Base-by-base conservation (phyloP, 92 coral and sea anemone genomes). In the Muricea muricata region DNA sequence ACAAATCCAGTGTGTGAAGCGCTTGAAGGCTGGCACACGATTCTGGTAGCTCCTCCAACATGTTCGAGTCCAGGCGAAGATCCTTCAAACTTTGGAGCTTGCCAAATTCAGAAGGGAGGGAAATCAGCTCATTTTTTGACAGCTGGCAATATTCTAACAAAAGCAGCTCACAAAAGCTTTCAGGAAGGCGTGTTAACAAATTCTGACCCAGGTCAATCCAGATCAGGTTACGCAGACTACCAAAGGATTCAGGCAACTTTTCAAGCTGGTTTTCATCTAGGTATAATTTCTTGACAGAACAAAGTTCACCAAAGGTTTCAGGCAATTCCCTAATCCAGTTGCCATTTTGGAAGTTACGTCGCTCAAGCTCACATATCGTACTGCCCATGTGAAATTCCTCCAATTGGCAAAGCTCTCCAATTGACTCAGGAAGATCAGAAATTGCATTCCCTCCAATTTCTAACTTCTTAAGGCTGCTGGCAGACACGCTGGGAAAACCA, bases 131-230 rank as follows among this genome's bases (percentile, higher is more conserved):
- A 47, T 97, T 97, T 80, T 97, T 94, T 2, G 99, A 94, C 77
- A 97, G 87, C 94, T 97, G 99, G 28, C 91, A 87, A 54, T 79
- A 97, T 96, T 97, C 94, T 41, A 97, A 89, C n/a, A 84, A 92
- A 25, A 35, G 61, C 0, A 97, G 92, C 20, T 65, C 65, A 58
- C 99, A 91, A 60, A 96, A 96, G 12, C 92, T 92, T n/a, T 87
- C 81, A 79, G 99, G 99, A n/a, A 96, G 85, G 1, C 58, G 14
- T 31, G 79, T 74, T n/a, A 96, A 41, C 39, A 86, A 90, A 74
- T 96, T 96, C 67, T 96, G 99, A 17, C 91, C 97, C 41, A 96
- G 91, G 85, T 96, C 99, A 66, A 91, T 91, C 99, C 98, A 96
- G 65, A 93, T 90, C 35, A 96, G 84, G 79, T 84, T 86, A 13